A percentile compares a stretch with the other conserved stretches of the same genome.
Conservation (phyloP, 2,113 vertebrate genomes). For the Lagopus muta region DNA sequence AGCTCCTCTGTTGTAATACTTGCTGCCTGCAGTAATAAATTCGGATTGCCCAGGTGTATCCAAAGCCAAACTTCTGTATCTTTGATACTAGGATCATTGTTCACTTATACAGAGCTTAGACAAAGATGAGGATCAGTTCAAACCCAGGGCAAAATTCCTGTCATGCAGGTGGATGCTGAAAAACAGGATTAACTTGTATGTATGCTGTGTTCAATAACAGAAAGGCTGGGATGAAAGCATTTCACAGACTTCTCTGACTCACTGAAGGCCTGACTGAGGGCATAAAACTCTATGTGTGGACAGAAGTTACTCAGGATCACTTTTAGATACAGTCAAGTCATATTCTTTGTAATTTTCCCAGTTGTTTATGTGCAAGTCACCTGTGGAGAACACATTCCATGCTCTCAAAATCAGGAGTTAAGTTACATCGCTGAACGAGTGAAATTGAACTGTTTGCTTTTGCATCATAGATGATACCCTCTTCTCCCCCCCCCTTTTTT, state of each 20-base stretch:
- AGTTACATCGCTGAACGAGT: not conserved
- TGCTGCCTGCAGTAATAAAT: not conserved
- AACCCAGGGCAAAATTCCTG: conserved; percentile 58
- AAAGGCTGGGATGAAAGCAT: conserved; percentile 1
- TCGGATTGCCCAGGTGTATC: not conserved
- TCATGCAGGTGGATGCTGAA: conserved; percentile 28
- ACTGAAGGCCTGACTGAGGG: conserved; percentile 10
- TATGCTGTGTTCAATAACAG: not conserved
- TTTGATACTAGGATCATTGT: conserved; percentile 14
- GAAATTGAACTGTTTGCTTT: not conserved
- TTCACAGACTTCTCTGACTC: conserved; percentile 3
- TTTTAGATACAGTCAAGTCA: not conserved
- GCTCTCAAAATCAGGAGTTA: not conserved
- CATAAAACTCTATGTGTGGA: conserved; percentile 6
- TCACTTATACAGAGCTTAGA: not conserved
- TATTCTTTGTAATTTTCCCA: conserved; percentile 20
- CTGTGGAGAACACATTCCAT: not conserved
- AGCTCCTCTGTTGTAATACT: not conserved
- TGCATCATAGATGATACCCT: not conserved
- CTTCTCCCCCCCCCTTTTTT: no score
- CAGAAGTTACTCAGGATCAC: conserved; percentile 18
- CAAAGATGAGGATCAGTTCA: conserved; percentile 9
- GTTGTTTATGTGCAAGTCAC: not conserved
- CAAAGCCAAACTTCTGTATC: not conserved
- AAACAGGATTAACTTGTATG: conserved; percentile 23